phyloP scores from a whole-genome alignment of 1,140 invertebrate genomes.

The Hydropsyche tenuis region DNA sequence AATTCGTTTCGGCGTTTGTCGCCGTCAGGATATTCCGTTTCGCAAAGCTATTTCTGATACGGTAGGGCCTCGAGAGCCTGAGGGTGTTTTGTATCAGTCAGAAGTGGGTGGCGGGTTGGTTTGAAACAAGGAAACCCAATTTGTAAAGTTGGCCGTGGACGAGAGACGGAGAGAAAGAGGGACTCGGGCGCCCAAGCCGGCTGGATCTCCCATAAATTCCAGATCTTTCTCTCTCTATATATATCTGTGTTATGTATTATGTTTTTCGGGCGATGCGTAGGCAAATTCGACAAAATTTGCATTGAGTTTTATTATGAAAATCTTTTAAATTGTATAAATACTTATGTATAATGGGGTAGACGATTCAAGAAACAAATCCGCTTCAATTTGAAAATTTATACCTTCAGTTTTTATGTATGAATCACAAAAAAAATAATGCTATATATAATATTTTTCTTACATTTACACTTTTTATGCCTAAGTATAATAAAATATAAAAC shows the following conservation, averaged over 20 bases:
- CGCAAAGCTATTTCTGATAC: slow-evolving; percentile 36
- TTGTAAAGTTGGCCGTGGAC: slow-evolving; percentile 48
- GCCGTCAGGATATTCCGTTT: slow-evolving; percentile 11
- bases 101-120: slow-evolving; percentile 20
- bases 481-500: too few species aligned
- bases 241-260: not conserved
- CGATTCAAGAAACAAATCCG: too few species aligned
- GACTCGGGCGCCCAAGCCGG: not conserved
- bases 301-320: too few species aligned
- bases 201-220: not conserved
- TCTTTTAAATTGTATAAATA: too few species aligned
- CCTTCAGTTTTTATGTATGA: too few species aligned
- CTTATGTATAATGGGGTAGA: too few species aligned
- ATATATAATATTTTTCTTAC: too few species aligned
- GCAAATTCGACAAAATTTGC: too few species aligned
- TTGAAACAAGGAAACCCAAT: slow-evolving; percentile 50
- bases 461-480: too few species aligned
- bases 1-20: slow-evolving; percentile 27
- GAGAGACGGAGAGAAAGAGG: not conserved
- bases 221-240: too few species aligned
- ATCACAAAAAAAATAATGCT: too few species aligned
- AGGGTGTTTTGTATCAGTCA: slow-evolving; percentile 40
- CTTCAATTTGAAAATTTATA: too few species aligned
- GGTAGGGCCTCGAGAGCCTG: not conserved
- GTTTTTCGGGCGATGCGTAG: not conserved